phyloP scores from a whole-genome alignment of 2,888 invertebrate species.

The Leucozona laternaria region DNA sequence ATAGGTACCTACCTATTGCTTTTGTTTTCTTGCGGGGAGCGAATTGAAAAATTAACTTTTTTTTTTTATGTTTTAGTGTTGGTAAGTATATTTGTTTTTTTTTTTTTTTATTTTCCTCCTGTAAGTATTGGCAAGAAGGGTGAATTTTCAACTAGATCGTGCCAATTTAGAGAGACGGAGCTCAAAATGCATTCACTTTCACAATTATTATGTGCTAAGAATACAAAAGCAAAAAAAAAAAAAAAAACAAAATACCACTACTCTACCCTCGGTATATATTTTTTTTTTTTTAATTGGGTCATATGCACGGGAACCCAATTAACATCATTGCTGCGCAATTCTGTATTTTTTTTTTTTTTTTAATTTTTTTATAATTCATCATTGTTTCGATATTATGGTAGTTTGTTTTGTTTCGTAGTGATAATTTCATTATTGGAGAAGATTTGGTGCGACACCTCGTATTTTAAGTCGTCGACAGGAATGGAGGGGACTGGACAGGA shows the following conservation, averaged over 20 bases:
- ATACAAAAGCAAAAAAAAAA: constrained; percentile 28
- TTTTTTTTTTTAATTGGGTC: constrained; percentile 67
- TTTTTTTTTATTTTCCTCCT: not conserved
- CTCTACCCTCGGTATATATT: constrained; percentile 3
- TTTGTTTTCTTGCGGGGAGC: constrained; percentile 50
- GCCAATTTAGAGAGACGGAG: constrained; percentile 64
- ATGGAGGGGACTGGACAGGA: too few species aligned
- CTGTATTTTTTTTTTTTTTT: not conserved
- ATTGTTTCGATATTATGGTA: not conserved
- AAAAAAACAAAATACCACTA: not conserved
- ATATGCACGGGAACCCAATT: constrained; percentile 69
- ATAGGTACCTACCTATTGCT: constrained; percentile 36
- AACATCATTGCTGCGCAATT: constrained; percentile 43
- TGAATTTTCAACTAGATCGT: constrained; percentile 70
- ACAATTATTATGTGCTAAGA: constrained; percentile 71
- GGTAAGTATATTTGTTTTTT: constrained; percentile 3
- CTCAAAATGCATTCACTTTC: constrained; percentile 73
- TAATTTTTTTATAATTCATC: constrained; percentile 1
- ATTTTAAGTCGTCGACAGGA: too few species aligned
- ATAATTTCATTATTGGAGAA: too few species aligned
- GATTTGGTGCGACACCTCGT: too few species aligned
- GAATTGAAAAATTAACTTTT: constrained; percentile 17
- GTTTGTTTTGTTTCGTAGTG: too few species aligned
- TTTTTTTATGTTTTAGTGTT: not conserved
- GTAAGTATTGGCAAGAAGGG: constrained; percentile 43